Evolutionary conservation across 2,888 invertebrate species (phyloP).

Genomic region (Craniophora ligustri): DNA sequence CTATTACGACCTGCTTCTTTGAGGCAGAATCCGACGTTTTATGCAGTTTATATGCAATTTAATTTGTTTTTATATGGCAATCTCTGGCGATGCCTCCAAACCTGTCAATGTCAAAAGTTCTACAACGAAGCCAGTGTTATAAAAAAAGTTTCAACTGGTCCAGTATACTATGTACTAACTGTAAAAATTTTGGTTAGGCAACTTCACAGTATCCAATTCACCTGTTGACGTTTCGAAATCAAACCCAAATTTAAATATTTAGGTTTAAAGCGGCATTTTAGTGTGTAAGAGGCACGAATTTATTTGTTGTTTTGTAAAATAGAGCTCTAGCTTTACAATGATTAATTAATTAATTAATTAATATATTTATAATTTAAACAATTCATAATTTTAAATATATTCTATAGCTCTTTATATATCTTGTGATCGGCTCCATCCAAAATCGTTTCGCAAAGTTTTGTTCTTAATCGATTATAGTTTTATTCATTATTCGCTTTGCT

Average conservation of each 20-base stretch:
- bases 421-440: slow-evolving; percentile 79
- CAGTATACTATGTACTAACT: too few species aligned
- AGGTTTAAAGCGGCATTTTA: slow-evolving; percentile 79
- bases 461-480: slow-evolving; percentile 54
- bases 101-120: too few species aligned
- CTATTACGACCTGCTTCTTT: too few species aligned
- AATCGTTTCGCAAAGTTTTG: slow-evolving; percentile 59
- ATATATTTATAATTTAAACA: slow-evolving; percentile 78
- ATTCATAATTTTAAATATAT: slow-evolving; percentile 60
- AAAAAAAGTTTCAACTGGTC: too few species aligned
- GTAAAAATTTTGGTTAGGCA: neutral
- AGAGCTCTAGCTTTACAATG: slow-evolving; percentile 76
- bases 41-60: too few species aligned
- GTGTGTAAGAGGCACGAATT: slow-evolving; percentile 86
- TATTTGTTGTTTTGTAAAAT: slow-evolving; percentile 87
- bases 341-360: slow-evolving; percentile 83
- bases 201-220: neutral
- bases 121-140: too few species aligned
- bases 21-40: too few species aligned
- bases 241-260: slow-evolving; percentile 31
- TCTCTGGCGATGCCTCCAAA: too few species aligned
- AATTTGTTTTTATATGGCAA: too few species aligned
- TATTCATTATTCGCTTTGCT: slow-evolving; percentile 71
- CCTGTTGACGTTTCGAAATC: slow-evolving; percentile 36
- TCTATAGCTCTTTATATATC: slow-evolving; percentile 55